Evolutionary conservation across 1,140 invertebrate species (phyloP).

Genomic region (Colletes latitarsis): DNA sequence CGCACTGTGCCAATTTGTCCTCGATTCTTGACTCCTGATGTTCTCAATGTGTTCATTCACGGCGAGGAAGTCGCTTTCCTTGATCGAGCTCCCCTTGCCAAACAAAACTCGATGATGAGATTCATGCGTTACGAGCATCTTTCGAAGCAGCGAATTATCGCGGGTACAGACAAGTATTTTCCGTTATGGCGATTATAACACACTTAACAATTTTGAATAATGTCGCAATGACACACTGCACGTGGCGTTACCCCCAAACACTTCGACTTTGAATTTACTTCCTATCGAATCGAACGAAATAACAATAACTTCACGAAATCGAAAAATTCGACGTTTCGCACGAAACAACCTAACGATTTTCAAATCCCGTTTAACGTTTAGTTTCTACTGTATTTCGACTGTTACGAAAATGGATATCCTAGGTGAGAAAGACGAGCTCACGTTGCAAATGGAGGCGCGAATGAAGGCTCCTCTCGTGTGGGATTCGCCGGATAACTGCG

Average conservation of each 20-base stretch:
- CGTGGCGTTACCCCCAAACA: too few species aligned
- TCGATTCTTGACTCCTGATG: not conserved
- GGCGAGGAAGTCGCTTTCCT: not conserved
- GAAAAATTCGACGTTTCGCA: too few species aligned
- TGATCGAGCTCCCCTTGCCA: not conserved
- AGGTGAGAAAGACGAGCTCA: conserved; percentile 39
- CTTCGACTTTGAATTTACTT: not conserved
- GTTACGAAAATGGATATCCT: conserved; percentile 22
- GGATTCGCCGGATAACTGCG: conserved; percentile 80
- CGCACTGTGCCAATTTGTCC: too few species aligned
- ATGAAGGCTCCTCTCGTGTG: conserved; percentile 83
- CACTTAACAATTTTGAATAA: not conserved
- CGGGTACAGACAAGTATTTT: not conserved
- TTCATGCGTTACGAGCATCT: not conserved
- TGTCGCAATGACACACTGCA: not conserved
- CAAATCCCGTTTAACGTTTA: too few species aligned
- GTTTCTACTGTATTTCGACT: too few species aligned
- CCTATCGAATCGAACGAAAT: not conserved
- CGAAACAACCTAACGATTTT: too few species aligned
- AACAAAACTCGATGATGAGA: too few species aligned
- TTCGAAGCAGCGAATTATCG: too few species aligned
- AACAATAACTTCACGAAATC: too few species aligned
- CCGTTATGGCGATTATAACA: not conserved
- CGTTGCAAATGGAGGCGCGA: conserved; percentile 55
- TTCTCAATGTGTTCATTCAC: not conserved